Evolutionary conservation across 2,797 vertebrate species (phyloP), one percentile per base, ranked within the genome.

Genomic region (Hippopotamyrus pictus): DNA sequence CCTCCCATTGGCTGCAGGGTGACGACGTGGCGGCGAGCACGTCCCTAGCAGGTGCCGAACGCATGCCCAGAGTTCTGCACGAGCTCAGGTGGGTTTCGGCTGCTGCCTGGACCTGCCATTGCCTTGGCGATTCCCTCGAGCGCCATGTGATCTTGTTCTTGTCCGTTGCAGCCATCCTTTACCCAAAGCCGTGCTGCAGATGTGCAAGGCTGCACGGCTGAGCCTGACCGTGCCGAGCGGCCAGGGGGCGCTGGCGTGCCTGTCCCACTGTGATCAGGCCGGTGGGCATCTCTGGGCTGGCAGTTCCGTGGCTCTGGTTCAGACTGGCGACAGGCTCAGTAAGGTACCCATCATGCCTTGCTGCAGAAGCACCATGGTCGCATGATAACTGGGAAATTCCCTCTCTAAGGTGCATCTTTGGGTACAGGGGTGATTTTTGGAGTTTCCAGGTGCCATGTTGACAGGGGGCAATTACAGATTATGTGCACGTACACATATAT

Each of bases 141-240:
- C 19, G 5, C 37, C 7, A 1, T 6, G 29, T 41, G 53, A 54
- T 62, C 53, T 19, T n/a, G 8, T 5, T 59, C 86, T n/a, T 92
- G 92, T 17, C 17, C 91, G 48, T 88, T 92, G 54, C 92, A 99
- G 98, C 92, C 98, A 97, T 89, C 95, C 97, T 12, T 93, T 99
- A 91, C 97, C 98, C 89, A 98, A 97, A 93, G 96, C 98, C 0
- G 94, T 97, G 91, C 95, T 97, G 92, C 95, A 97, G 0, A 90
- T 97, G 84, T 99, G 97, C 94, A 98, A 97, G 95, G 97, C 98
- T 0, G 96, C 99, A 91, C 98, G 98, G 65, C 94, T 96, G 92
- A 98, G 97, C 0, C 94, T 99, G 48, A 95, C 94, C 0, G 95
- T 96, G n/a, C 97, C 98, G 94, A 98, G 98, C 93, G 96, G 95